Evolutionary conservation across 2,888 invertebrate species (phyloP).

Genomic region (Latheticus oryzae): DNA sequence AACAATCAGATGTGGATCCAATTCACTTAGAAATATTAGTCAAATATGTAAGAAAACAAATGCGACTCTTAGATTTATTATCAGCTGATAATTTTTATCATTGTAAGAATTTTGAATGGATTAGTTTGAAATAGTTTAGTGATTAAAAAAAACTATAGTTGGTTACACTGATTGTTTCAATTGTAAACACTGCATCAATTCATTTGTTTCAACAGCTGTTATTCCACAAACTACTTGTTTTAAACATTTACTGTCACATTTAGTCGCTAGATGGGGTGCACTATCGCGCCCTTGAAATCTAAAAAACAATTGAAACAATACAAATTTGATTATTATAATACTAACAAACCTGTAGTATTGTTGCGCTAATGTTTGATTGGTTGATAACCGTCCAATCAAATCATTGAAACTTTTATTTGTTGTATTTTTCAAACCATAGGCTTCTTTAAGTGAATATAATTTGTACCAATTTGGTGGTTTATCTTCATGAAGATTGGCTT

Average conservation of each 20-base stretch:
- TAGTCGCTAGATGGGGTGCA: constrained; percentile 1
- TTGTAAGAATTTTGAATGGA: constrained; percentile 15
- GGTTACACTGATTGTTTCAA: constrained; percentile 1
- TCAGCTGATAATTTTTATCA: constrained; percentile 6
- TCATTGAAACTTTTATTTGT: constrained; percentile 73
- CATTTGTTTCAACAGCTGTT: constrained; percentile 25
- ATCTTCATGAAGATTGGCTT: constrained; percentile 72
- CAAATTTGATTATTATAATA: not conserved
- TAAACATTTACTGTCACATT: constrained; percentile 24
- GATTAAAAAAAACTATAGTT: constrained; percentile 8
- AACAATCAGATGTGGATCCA: constrained; percentile 73
- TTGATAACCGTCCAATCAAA: constrained; percentile 71
- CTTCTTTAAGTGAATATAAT: constrained; percentile 80
- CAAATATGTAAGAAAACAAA: constrained; percentile 79
- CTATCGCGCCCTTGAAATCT: constrained; percentile 35
- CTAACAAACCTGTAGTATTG: constrained; percentile 55
- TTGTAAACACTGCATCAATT: constrained; percentile 19
- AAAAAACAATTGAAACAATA: constrained; percentile 3
- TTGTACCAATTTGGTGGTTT: constrained; percentile 76
- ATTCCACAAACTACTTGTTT: constrained; percentile 16
- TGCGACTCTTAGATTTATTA: constrained; percentile 21
- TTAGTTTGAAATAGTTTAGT: constrained; percentile 13
- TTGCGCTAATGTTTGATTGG: constrained; percentile 66
- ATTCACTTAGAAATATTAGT: constrained; percentile 77
- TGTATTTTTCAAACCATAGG: constrained; percentile 73